Conservation (phyloP, 2,888 invertebrate species). For the Tanaodytes sp. region DNA sequence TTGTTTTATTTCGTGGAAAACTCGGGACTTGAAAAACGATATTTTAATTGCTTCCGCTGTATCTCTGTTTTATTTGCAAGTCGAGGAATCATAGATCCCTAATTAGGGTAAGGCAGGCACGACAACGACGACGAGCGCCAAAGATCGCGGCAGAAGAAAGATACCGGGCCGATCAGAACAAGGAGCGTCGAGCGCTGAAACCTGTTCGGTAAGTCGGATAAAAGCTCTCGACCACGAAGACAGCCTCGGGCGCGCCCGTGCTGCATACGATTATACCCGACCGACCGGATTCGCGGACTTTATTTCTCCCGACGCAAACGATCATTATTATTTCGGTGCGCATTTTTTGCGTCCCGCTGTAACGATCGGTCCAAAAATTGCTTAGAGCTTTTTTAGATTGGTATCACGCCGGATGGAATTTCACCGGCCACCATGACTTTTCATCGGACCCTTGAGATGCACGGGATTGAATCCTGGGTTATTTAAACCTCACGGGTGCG, state of each 20-base stretch:
- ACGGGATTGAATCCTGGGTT: too few relatives aligned
- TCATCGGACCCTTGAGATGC: too few relatives aligned
- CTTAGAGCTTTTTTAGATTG: slow-evolving; percentile 41
- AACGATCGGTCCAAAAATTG: slow-evolving; percentile 27
- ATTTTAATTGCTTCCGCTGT: slow-evolving; percentile 19
- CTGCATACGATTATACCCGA: slow-evolving; percentile 52
- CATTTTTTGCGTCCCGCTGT: slow-evolving; percentile 34
- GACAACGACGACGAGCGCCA: slow-evolving; percentile 33
- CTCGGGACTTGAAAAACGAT: too few relatives aligned
- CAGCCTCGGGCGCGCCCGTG: slow-evolving; percentile 54
- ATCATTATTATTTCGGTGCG: slow-evolving; percentile 48
- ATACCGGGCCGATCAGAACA: slow-evolving; percentile 29
- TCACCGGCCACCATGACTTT: slow-evolving; percentile 6
- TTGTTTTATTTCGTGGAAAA: too few relatives aligned
- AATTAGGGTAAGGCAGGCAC: slow-evolving; percentile 52
- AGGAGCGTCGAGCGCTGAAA: slow-evolving; percentile 44
- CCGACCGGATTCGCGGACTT: slow-evolving; percentile 45
- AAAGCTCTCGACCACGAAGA: slow-evolving; percentile 44
- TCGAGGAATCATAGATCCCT: slow-evolving; percentile 36
- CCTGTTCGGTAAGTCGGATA: slow-evolving; percentile 49
- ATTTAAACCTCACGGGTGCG: too few relatives aligned
- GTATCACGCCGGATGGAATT: slow-evolving; percentile 19
- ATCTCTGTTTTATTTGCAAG: slow-evolving; percentile 19
- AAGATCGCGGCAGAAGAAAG: slow-evolving; percentile 25
- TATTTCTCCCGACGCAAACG: slow-evolving; percentile 38